Percentiles rank a stretch among this genome's conserved stretches.
Conservation (phyloP, 2,113 vertebrate species). For the Naja naja region DNA sequence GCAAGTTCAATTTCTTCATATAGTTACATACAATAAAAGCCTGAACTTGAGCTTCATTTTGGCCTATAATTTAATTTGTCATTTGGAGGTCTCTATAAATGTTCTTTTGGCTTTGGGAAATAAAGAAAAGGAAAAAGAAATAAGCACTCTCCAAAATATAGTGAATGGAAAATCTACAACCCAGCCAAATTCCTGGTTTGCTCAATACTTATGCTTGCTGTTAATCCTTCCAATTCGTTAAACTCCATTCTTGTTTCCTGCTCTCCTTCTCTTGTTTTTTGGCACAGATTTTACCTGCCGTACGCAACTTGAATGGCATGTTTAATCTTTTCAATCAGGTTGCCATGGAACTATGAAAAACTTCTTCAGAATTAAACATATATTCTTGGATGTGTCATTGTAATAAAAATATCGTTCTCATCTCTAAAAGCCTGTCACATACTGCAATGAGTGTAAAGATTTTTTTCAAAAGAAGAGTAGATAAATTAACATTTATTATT, state of each 20-base stretch:
- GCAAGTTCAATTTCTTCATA: background rate
- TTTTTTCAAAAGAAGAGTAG: background rate
- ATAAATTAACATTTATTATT: slow-evolving; percentile 36
- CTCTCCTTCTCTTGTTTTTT: background rate
- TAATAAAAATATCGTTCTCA: background rate
- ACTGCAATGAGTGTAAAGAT: background rate
- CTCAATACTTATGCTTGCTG: background rate
- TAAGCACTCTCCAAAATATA: slow-evolving; percentile 3
- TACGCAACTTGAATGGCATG: background rate
- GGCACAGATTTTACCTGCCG: slow-evolving; percentile 56
- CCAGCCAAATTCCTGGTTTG: slow-evolving; percentile 6
- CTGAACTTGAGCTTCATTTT: background rate
- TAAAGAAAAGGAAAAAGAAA: background rate
- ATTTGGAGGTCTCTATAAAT: background rate
- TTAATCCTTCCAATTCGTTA: background rate
- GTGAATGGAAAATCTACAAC: background rate
- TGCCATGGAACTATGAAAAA: slow-evolving; percentile 62
- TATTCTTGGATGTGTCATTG: slow-evolving; percentile 55
- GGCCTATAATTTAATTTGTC: background rate
- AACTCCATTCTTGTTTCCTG: background rate
- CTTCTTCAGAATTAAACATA: slow-evolving; percentile 41
- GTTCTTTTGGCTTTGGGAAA: background rate
- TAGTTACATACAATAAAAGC: background rate
- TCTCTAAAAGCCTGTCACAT: background rate
- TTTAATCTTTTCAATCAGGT: slow-evolving; percentile 40